These are phyloP conservation scores for Keiferia lycopersicella DNA, from an alignment of 2,888 invertebrate genomes.

Conservation along the genomic window DNA sequence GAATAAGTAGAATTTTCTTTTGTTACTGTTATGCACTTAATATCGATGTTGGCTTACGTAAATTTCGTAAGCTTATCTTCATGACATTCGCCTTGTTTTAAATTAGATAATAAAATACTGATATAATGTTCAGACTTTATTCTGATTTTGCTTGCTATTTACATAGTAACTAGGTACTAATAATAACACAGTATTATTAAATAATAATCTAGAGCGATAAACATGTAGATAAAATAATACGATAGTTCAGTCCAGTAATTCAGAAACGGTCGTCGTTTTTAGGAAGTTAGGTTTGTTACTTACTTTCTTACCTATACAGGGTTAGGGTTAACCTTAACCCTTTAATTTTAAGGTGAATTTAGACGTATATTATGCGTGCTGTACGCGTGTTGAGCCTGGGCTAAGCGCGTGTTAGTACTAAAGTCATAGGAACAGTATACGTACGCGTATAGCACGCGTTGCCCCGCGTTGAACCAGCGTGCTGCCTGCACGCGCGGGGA, in stretches of 20 bases:
- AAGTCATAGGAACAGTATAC: no score
- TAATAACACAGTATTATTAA: background rate
- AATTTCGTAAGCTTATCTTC: background rate
- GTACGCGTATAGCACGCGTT: no score
- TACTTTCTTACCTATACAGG: background rate
- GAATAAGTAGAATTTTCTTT: background rate
- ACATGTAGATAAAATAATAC: background rate
- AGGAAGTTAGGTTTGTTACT: background rate
- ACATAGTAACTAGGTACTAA: background rate
- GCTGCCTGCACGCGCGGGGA: no score
- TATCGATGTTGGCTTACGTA: background rate
- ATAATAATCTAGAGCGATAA: background rate
- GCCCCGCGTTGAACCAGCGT: no score
- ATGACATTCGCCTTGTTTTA: background rate
- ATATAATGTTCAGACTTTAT: conserved; percentile 47
- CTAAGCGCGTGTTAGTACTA: no score
- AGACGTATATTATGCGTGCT: no score
- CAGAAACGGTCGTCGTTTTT: background rate
- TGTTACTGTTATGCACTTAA: no score
- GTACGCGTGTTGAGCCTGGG: no score
- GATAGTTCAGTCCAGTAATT: background rate
- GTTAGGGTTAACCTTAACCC: no score
- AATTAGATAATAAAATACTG: background rate
- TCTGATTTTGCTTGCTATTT: conserved; percentile 45
- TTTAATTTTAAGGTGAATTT: no score